Evolutionary conservation across 64 coral and sea anemone genomes (phyloP), one percentile per base, ranked within the genome.

Genomic region (Stichodactyla helianthus): DNA sequence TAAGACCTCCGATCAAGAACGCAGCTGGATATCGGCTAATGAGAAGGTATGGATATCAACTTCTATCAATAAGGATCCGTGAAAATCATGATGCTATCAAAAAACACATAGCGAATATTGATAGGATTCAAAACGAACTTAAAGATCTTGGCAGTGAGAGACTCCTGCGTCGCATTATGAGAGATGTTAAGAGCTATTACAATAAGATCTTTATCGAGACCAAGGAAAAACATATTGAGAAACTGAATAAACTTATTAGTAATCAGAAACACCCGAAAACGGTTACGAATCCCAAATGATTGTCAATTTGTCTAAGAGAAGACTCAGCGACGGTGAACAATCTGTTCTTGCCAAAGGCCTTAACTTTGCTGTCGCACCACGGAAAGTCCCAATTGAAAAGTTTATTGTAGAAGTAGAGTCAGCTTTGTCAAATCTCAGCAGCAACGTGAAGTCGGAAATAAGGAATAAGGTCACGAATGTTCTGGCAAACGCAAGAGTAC

Each of bases 301-400:
- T 44, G 54, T 59, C 9, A 88, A 88, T 26, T 22, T 88, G 4
- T 88, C 76, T 7, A 50, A 88, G 54, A 88, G 86, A 61, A 18
- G 18, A 10, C 77, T 88, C 17, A 52, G 54, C 35, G 16, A 79
- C 71, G 77, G 10, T 31, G 77, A 88, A 50, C 6, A 19, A 12
- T 79, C 55, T 62, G 54, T 78, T 15, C 27, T 80, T 50, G 79
- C 53, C 53, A 76, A 79, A 62, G 55, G 54, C 11, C 56, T 88
- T 2, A 88, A 88, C n/a, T 88, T 79, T 61, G 86, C 86, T 2
- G 56, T 88, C 26, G 50, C 76, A 59, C 86, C 77, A 9, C 70
- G 54, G 22, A 82, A 52, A 60, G 17, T 88, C 5, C 76, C 68
- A 81, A 79, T 55, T 57, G 52, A 55, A 44, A 77, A 81, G 50